A percentile compares a stretch with the other conserved stretches of the same genome.
Evolutionary conservation across 92 coral and sea anemone genomes (phyloP).

Genomic region (Epizoanthus ramosus): DNA sequence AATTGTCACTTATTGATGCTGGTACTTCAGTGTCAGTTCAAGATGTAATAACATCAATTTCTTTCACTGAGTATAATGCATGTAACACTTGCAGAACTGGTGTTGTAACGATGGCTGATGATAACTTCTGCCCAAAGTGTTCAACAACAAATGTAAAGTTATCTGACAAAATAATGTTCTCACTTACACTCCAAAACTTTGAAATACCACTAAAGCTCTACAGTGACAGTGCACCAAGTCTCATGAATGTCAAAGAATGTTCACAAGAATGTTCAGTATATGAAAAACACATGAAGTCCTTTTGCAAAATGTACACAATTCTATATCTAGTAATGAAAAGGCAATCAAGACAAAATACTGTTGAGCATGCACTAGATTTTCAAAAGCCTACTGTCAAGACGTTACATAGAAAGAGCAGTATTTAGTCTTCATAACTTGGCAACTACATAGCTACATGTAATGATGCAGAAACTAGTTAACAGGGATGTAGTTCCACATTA

Average conservation of each 20-base stretch:
- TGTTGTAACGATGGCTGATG: neutral
- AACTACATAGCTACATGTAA: too few relatives aligned
- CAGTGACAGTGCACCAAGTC: neutral
- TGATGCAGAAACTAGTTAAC: too few relatives aligned
- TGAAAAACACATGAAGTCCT: too few relatives aligned
- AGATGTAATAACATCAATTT: neutral
- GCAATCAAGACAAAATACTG: too few relatives aligned
- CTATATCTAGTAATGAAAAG: too few relatives aligned
- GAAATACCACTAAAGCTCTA: neutral
- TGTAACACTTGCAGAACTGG: neutral
- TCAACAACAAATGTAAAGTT: neutral
- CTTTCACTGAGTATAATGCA: neutral
- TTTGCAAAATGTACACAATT: too few relatives aligned
- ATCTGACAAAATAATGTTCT: neutral
- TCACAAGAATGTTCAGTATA: neutral
- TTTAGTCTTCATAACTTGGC: too few relatives aligned
- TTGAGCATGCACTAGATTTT: too few relatives aligned
- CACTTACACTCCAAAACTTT: neutral
- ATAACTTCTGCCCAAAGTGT: conserved; percentile 4
- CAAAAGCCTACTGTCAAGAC: too few relatives aligned
- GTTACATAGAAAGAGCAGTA: too few relatives aligned
- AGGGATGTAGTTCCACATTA: too few relatives aligned
- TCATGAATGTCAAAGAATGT: neutral
- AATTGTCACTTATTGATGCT: neutral
- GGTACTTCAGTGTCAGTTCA: neutral